phyloP scores from a whole-genome alignment of 2,888 invertebrate species.

The Sepiola atlantica region DNA sequence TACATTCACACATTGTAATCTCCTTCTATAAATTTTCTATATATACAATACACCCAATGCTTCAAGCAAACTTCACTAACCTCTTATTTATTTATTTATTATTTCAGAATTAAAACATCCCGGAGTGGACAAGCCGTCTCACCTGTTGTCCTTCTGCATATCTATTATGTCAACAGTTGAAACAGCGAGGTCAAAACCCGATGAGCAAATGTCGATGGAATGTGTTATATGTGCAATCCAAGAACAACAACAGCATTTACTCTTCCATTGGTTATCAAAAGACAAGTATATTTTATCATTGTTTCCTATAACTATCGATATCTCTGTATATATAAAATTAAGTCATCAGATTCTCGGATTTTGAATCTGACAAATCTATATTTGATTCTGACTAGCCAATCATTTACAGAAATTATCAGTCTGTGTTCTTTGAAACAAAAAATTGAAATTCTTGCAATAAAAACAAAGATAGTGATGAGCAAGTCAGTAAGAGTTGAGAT shows the following conservation, averaged over 20 bases:
- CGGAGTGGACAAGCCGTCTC: constrained; percentile 60
- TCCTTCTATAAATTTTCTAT: too few species aligned
- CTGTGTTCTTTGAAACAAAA: not conserved
- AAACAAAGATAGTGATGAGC: not conserved
- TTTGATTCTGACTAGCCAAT: too few species aligned
- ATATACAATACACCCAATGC: too few species aligned
- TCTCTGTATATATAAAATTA: not conserved
- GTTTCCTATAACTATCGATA: not conserved
- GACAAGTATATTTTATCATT: constrained; percentile 64
- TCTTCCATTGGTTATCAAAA: constrained; percentile 73
- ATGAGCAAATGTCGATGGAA: constrained; percentile 68
- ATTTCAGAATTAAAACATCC: constrained; percentile 62
- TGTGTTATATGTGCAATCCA: constrained; percentile 70
- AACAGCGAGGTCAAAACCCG: constrained; percentile 66
- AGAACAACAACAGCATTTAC: constrained; percentile 70
- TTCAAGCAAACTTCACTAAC: too few species aligned
- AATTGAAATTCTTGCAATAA: not conserved
- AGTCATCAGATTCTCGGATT: too few species aligned
- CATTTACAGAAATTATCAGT: not conserved
- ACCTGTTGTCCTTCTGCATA: constrained; percentile 72
- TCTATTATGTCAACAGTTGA: constrained; percentile 72
- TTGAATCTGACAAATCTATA: not conserved
- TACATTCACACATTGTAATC: too few species aligned
- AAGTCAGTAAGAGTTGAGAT: too few species aligned
- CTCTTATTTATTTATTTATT: not conserved